Evolutionary conservation across 2,888 invertebrate genomes (phyloP).

Genomic region (Dicyrtoma fusca): DNA sequence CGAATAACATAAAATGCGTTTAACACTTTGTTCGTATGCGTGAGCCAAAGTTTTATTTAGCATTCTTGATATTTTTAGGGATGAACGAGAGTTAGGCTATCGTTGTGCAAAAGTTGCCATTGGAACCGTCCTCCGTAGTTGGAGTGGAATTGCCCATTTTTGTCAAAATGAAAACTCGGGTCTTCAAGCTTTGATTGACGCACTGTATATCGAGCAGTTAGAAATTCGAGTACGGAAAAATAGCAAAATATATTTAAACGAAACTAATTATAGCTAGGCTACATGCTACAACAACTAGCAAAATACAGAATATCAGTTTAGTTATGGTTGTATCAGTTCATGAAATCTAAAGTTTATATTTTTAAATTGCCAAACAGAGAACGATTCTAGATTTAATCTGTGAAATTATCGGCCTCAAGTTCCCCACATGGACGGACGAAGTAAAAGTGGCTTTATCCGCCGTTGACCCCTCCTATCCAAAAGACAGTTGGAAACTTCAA

Average conservation of each 20-base stretch:
- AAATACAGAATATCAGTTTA: too few species aligned
- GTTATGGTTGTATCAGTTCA: too few species aligned
- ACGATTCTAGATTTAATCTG: constrained; percentile 89
- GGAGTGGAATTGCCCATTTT: constrained; percentile 87
- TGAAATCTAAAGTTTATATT: neutral
- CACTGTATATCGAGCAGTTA: constrained; percentile 80
- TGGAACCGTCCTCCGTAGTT: constrained; percentile 68
- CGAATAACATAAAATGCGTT: neutral
- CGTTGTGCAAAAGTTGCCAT: constrained; percentile 79
- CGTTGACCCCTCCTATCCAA: constrained; percentile 75
- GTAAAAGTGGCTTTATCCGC: constrained; percentile 84
- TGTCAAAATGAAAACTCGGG: constrained; percentile 79
- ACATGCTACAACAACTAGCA: neutral
- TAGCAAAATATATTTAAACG: too few species aligned
- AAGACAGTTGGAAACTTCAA: constrained; percentile 83
- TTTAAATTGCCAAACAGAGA: constrained; percentile 67
- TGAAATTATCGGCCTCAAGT: constrained; percentile 82
- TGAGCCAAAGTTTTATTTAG: neutral
- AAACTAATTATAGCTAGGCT: too few species aligned
- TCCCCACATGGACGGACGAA: constrained; percentile 92
- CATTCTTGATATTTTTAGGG: constrained; percentile 58
- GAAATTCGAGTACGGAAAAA: constrained; percentile 90
- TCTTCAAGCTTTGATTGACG: constrained; percentile 76
- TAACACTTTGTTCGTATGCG: neutral
- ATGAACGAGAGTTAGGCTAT: constrained; percentile 76